Conservation (phyloP, 2,113 vertebrate species). For the Coregonus clupeaformis region DNA sequence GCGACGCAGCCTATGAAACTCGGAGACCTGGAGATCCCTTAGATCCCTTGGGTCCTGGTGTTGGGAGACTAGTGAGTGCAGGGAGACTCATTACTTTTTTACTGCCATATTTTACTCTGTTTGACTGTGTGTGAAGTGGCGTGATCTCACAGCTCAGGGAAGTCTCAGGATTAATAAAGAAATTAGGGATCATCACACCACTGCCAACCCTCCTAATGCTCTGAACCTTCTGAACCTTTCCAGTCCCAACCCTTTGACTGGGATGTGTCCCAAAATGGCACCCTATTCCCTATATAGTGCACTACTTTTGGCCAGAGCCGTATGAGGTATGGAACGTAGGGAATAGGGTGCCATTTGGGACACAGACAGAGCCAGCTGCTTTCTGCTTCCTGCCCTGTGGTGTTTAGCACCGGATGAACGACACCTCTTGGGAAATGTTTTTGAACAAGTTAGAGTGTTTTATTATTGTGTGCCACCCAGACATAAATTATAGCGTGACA, state of each 20-base stretch:
- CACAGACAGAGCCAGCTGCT: constrained; percentile 44
- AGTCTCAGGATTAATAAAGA: constrained; percentile 33
- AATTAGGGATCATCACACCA: background rate
- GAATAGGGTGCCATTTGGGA: background rate
- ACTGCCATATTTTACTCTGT: constrained; percentile 8
- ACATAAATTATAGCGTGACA: background rate
- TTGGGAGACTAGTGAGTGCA: background rate
- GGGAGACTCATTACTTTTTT: constrained; percentile 14
- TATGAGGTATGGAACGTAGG: too few relatives aligned
- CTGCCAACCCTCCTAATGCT: constrained; percentile 36
- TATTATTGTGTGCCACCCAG: background rate
- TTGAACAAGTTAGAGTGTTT: too few relatives aligned
- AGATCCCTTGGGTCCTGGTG: constrained; percentile 50
- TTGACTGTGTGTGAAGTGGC: constrained; percentile 21
- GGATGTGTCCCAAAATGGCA: too few relatives aligned
- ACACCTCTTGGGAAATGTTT: too few relatives aligned
- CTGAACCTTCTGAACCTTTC: constrained; percentile 6
- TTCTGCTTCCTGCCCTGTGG: constrained; percentile 24
- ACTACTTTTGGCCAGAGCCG: too few relatives aligned
- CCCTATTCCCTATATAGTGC: too few relatives aligned
- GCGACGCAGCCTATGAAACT: background rate
- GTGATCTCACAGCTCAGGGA: constrained; percentile 35
- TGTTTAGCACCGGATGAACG: constrained; percentile 7
- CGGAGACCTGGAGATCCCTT: constrained; percentile 48
- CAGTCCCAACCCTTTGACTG: too few relatives aligned